Percentiles rank a stretch among this genome's conserved stretches.
These are phyloP conservation scores for Eulithis prunata DNA, from an alignment of 2,888 invertebrate genomes.

Conservation along the genomic window DNA sequence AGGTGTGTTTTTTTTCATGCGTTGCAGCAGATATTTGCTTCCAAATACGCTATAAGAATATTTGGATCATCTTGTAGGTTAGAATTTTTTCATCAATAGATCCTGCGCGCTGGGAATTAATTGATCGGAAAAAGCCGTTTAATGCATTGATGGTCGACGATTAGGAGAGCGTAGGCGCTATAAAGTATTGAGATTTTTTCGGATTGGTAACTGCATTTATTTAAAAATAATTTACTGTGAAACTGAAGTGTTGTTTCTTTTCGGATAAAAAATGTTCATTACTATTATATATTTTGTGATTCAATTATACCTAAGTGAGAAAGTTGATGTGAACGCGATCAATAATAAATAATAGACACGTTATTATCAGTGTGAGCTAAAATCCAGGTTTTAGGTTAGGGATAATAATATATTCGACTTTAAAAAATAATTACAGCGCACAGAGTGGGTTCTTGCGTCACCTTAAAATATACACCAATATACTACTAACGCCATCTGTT, in stretches of 20 bases:
- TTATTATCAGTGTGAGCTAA: too few relatives aligned
- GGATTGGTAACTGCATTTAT: neutral
- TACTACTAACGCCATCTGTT: conserved; percentile 26
- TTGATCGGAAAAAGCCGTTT: conserved; percentile 70
- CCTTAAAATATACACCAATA: neutral
- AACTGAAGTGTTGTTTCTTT: too few relatives aligned
- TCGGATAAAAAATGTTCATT: too few relatives aligned
- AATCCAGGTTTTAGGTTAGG: too few relatives aligned
- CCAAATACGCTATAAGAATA: neutral
- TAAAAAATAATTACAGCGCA: too few relatives aligned
- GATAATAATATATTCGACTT: too few relatives aligned
- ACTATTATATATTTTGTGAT: too few relatives aligned
- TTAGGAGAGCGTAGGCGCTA: conserved; percentile 50
- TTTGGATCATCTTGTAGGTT: conserved; percentile 52
- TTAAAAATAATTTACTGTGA: too few relatives aligned
- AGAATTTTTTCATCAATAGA: conserved; percentile 48
- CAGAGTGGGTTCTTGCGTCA: neutral
- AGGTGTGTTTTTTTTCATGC: too few relatives aligned
- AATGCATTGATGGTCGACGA: conserved; percentile 59
- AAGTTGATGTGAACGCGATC: too few relatives aligned
- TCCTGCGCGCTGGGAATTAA: conserved; percentile 68
- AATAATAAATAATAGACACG: too few relatives aligned
- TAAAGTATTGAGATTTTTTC: conserved; percentile 36
- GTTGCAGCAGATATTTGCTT: neutral
- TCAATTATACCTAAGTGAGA: too few relatives aligned